phyloP scores from a whole-genome alignment of 1,140 invertebrate species.

The Rhagoletis pomonella region DNA sequence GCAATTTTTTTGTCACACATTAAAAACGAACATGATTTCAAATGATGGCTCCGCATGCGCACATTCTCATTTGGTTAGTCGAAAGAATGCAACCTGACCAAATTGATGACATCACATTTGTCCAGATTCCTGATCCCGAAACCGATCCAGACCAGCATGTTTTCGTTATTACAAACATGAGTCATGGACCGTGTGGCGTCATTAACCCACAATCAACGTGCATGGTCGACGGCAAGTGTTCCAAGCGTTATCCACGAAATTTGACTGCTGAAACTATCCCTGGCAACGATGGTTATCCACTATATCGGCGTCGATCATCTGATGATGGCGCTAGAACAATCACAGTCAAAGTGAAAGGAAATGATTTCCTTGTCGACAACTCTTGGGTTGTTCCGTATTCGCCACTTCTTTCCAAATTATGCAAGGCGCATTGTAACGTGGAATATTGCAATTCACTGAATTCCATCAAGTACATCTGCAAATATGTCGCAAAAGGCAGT shows the following conservation, averaged over 20 bases:
- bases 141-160: slow-evolving; percentile 71
- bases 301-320: not conserved
- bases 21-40: too few species aligned
- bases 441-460: too few species aligned
- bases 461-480: too few species aligned
- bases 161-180: slow-evolving; percentile 74
- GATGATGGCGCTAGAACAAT: too few species aligned
- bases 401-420: too few species aligned
- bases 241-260: slow-evolving; percentile 40
- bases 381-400: too few species aligned
- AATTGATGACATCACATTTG: slow-evolving; percentile 75
- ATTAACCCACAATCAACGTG: slow-evolving; percentile 5
- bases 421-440: too few species aligned
- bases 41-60: not conserved
- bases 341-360: too few species aligned
- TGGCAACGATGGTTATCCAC: slow-evolving; percentile 61
- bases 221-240: slow-evolving; percentile 35
- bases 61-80: not conserved
- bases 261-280: slow-evolving; percentile 61
- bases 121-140: slow-evolving; percentile 75
- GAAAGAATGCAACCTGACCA: slow-evolving; percentile 60
- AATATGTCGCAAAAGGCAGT: too few species aligned
- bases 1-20: too few species aligned
- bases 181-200: slow-evolving; percentile 65
- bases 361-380: too few species aligned